phyloP scores from a whole-genome alignment of 64 coral and sea anemone genomes.

The Actinia equina region DNA sequence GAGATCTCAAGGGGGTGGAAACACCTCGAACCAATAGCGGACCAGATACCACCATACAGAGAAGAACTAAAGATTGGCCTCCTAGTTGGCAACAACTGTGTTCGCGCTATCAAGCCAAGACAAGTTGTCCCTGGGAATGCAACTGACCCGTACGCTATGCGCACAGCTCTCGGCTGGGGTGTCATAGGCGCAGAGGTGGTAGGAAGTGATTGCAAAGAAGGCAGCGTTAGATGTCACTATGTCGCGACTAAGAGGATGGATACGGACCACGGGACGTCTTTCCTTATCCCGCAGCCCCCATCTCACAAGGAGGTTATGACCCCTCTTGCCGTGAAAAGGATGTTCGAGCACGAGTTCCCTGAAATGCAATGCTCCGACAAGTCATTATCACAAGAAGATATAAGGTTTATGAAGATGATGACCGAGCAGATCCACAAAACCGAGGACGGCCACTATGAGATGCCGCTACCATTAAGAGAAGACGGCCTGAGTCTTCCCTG shows the following conservation, averaged over 20 bases:
- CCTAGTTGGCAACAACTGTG: constrained; percentile 64
- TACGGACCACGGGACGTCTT: neutral
- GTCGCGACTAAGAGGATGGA: neutral
- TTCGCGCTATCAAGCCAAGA: constrained; percentile 55
- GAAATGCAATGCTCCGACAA: neutral
- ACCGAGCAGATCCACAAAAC: constrained; percentile 17
- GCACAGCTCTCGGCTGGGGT: constrained; percentile 46
- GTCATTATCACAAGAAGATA: constrained; percentile 37
- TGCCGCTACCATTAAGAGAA: too few species aligned
- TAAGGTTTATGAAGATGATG: constrained; percentile 30
- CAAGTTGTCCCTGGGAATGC: constrained; percentile 49
- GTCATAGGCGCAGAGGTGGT: constrained; percentile 27
- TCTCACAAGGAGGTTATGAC: constrained; percentile 22
- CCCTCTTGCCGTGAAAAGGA: neutral
- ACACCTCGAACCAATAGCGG: constrained; percentile 41
- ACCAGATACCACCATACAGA: constrained; percentile 33
- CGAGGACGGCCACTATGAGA: constrained; percentile 17
- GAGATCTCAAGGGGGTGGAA: constrained; percentile 30
- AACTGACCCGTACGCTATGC: constrained; percentile 58
- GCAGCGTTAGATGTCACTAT: neutral
- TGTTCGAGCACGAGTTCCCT: constrained; percentile 45
- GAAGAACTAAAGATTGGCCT: constrained; percentile 44
- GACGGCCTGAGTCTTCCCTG: constrained; percentile 9
- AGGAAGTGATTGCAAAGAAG: neutral
- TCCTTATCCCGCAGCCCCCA: neutral